Conservation (phyloP, 2,888 invertebrate species). For the Synergus japonicus region DNA sequence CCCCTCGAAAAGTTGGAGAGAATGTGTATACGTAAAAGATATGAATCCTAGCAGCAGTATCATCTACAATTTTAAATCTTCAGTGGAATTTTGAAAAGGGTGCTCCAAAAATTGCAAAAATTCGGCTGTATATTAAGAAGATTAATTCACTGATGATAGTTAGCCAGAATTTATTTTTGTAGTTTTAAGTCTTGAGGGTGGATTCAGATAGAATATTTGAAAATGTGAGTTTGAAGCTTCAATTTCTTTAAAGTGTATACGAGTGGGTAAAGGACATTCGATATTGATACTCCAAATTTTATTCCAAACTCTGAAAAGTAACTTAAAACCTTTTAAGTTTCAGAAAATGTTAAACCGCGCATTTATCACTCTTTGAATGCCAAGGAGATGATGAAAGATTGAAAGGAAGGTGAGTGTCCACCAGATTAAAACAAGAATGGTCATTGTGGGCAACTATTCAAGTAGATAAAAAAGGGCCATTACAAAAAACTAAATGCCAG, state of each 20-base stretch:
- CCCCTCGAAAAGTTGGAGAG: not conserved
- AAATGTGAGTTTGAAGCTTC: no score
- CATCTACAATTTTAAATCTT: conserved; percentile 9
- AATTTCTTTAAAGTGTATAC: no score
- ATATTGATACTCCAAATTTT: not conserved
- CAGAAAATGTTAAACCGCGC: not conserved
- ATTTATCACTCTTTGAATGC: not conserved
- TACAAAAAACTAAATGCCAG: conserved; percentile 6
- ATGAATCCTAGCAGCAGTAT: conserved; percentile 24
- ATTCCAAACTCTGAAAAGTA: not conserved
- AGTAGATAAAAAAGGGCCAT: not conserved
- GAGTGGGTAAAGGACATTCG: no score
- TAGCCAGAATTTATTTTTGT: no score
- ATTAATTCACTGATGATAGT: not conserved
- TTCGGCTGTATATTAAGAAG: not conserved
- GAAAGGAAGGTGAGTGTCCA: not conserved
- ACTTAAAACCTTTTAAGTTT: not conserved
- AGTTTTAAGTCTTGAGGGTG: no score
- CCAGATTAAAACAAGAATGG: not conserved
- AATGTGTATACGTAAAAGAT: not conserved
- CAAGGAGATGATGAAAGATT: not conserved
- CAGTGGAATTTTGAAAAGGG: conserved; percentile 18
- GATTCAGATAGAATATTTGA: no score
- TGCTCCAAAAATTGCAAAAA: conserved; percentile 10
- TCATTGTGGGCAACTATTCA: not conserved